phyloP scores from a whole-genome alignment of 2,797 vertebrate species.

The Petrocephalus schoutedeni region DNA sequence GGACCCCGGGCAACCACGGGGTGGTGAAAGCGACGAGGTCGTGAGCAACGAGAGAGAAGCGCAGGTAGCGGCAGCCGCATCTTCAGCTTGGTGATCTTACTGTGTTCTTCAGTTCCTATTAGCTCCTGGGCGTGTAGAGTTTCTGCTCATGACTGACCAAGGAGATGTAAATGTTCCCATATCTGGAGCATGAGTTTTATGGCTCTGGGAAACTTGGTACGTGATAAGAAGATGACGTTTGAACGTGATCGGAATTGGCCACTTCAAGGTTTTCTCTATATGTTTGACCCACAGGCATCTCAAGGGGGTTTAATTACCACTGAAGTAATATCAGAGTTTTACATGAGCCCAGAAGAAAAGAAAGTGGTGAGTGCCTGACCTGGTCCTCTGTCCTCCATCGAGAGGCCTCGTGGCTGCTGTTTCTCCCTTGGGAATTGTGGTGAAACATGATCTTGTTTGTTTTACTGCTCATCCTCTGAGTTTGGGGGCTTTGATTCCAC shows the following conservation, averaged over 20 bases:
- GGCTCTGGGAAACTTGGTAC: not conserved
- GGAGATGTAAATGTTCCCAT: not conserved
- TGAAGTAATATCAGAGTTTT: constrained; percentile 85
- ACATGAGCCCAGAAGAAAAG: constrained; percentile 81
- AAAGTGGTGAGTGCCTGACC: constrained; percentile 72
- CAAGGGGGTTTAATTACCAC: constrained; percentile 70
- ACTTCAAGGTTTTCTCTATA: not conserved
- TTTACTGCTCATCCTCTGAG: not conserved
- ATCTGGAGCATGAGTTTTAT: not conserved
- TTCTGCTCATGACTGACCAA: not conserved
- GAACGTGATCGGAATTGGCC: no score
- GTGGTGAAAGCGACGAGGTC: constrained; percentile 56
- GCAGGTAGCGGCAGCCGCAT: constrained; percentile 27
- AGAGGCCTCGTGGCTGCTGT: not conserved
- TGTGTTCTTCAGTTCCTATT: not conserved
- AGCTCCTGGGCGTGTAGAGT: not conserved
- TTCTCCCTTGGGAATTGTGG: not conserved
- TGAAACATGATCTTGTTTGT: not conserved
- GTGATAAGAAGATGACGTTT: not conserved
- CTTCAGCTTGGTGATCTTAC: not conserved
- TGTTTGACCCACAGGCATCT: constrained; percentile 10
- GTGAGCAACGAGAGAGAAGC: constrained; percentile 68
- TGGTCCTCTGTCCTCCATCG: not conserved
- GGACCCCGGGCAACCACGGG: constrained; percentile 51
- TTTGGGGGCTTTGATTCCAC: not conserved